These are phyloP conservation scores for Tyrannus savana DNA, from an alignment of 2,113 vertebrate genomes.

Conservation along the genomic window DNA sequence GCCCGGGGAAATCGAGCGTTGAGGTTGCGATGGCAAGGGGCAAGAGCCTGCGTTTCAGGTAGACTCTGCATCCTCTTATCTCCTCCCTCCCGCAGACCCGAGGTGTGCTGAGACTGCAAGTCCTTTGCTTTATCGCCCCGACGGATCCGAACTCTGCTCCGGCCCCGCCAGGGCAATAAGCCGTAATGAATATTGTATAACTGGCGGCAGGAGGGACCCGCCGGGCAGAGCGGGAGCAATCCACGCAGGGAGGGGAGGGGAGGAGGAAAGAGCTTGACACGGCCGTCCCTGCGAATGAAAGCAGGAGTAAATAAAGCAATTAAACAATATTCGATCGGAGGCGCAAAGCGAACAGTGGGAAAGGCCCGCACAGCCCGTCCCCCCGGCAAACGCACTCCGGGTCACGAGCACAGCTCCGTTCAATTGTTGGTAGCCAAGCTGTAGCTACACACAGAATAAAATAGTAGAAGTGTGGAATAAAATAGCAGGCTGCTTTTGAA, in stretches of 20 bases:
- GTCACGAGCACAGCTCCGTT: not conserved
- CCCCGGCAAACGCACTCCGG: not conserved
- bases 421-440: not conserved
- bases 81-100: not conserved
- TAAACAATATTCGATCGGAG: not conserved
- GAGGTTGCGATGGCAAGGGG: not conserved
- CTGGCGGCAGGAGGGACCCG: not conserved
- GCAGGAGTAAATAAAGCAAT: not conserved
- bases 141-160: not conserved
- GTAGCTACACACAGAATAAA: not conserved
- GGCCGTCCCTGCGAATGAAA: not conserved
- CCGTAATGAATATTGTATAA: conserved; percentile 23
- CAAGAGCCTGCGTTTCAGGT: not conserved
- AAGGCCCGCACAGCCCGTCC: not conserved
- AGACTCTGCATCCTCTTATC: not conserved
- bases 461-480: not conserved
- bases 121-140: not conserved
- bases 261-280: not conserved
- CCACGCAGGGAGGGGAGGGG: not conserved
- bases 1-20: not conserved
- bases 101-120: conserved; percentile 21
- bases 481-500: not conserved
- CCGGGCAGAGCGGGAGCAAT: not conserved
- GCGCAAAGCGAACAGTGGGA: not conserved
- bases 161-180: not conserved